Base-by-base conservation (phyloP, 2,888 invertebrate genomes). In the Melolontha melolontha region DNA sequence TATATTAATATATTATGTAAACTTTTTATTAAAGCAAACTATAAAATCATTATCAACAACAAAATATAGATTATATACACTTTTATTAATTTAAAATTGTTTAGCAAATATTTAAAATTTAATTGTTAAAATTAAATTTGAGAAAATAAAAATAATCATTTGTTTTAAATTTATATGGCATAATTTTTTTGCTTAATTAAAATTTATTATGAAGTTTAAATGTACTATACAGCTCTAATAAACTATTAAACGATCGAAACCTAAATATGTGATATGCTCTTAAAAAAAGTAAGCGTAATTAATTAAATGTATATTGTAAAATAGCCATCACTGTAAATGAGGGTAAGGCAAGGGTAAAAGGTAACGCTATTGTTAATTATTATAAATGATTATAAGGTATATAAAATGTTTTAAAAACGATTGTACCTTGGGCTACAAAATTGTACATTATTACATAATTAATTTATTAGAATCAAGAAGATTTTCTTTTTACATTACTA, bases 331-430 rank as follows among this genome's bases (percentile, higher is more conserved):
- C 73, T 75, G 72, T 75, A 76, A 75, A 76, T 75, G 76, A 76
- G 77, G 77, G 76, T 77, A 75, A 74, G 75, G 75, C 75, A 76
- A 76, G 76, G 78, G 78, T 76, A 76, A 67, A 75, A 69, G 76
- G 76, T 76, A 74, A 73, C 71, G 74, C 76, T 77, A 78, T 76
- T 78, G 78, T 77, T 78, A 78, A 77, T 78, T 76, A 75, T 76
- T 77, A 69, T 63, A 69, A 75, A 70, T 73, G 73, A 73, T 73
- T 74, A 67, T 71, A 73, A 71, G 70, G 68, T 72, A 68, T 72
- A 71, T 72, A 69, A 71, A 73, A 73, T 74, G 75, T 75, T 76
- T 76, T 70, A 72, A 72, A 75, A 75, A 75, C 76, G 75, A 74
- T 69, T 72, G 76, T 77, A 76, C 76, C 76, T 76, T 75, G 74